These are phyloP conservation scores for Bolborhynchus lineola DNA, from an alignment of 2,113 vertebrate genomes.

Conservation along the genomic window DNA sequence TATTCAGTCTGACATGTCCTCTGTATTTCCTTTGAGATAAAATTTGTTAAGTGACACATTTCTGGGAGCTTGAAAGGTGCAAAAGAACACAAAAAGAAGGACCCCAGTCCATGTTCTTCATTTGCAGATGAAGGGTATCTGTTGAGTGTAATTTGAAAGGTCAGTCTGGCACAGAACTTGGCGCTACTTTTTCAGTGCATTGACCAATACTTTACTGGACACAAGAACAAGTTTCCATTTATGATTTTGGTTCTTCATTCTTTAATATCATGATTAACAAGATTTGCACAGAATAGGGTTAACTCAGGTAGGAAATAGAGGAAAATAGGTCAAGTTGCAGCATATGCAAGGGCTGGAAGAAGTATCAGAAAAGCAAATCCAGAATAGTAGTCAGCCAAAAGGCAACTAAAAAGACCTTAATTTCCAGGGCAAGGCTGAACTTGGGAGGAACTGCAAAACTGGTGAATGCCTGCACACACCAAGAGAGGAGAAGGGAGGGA, in stretches of 20 bases:
- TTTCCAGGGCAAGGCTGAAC: background rate
- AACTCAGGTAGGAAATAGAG: background rate
- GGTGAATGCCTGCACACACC: background rate
- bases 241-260: background rate
- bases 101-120: background rate
- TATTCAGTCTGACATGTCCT: background rate
- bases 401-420: background rate
- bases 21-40: background rate
- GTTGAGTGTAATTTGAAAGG: rapidly evolving
- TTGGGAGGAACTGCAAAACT: background rate
- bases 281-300: background rate
- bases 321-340: background rate
- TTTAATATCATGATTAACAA: background rate
- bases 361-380: background rate
- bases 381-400: background rate
- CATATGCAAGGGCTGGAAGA: background rate
- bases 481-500: background rate
- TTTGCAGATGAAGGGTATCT: background rate
- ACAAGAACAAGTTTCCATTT: background rate
- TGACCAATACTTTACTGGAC: background rate
- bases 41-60: background rate
- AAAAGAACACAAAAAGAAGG: background rate
- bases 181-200: background rate
- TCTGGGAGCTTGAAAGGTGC: background rate
- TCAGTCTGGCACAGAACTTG: background rate